phyloP scores from a whole-genome alignment of 2,113 vertebrate genomes.

The Rhea pennata region DNA sequence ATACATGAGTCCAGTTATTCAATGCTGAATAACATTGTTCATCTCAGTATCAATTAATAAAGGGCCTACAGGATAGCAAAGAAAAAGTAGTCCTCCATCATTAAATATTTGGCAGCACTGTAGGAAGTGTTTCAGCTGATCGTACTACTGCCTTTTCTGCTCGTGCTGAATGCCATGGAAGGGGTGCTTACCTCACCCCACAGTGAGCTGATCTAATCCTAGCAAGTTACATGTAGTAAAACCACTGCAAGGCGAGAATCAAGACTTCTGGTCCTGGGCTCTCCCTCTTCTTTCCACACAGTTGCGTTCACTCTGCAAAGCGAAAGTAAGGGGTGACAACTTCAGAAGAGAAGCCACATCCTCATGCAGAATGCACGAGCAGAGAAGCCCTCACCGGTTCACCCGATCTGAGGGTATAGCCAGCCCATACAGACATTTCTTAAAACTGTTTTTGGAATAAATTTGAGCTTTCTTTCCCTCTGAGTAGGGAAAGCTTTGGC shows the following conservation, averaged over 20 bases:
- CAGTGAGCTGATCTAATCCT: not conserved
- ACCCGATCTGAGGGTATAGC: not conserved
- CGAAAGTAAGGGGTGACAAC: not conserved
- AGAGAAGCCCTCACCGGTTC: not conserved
- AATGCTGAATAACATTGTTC: not conserved
- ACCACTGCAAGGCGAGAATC: not conserved
- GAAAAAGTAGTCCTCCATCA: not conserved
- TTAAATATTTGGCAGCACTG: not conserved
- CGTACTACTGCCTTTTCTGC: not conserved
- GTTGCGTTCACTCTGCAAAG: not conserved
- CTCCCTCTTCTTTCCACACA: not conserved
- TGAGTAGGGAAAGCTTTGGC: not conserved
- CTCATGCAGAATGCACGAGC: not conserved
- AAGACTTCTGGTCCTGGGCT: not conserved
- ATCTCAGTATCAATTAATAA: slow-evolving; percentile 47
- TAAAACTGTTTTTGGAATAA: not conserved
- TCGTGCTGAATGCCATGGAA: not conserved
- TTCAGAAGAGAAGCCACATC: not conserved
- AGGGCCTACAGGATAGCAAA: not conserved
- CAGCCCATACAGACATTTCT: not conserved
- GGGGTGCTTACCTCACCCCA: not conserved
- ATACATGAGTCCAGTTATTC: slow-evolving; percentile 13
- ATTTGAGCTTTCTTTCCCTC: not conserved
- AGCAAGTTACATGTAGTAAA: not conserved
- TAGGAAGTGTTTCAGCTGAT: not conserved